Base-by-base conservation (phyloP, 1,140 invertebrate genomes). In the Dinoponera quadriceps region DNA sequence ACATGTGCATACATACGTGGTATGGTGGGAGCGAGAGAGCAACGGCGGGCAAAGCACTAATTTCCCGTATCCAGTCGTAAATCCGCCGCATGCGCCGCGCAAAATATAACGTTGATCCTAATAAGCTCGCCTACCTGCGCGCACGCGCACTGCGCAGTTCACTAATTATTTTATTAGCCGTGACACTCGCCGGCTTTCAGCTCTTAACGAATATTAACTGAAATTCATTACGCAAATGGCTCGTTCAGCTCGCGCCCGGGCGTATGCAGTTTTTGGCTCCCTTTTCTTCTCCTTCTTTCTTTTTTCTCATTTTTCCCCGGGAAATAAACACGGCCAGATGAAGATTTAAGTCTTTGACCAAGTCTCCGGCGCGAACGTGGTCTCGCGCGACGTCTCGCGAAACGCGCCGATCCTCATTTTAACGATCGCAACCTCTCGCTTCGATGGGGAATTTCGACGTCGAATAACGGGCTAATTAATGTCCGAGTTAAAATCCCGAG, bases 161-260 rank as follows among this genome's bases (percentile, higher is more conserved):
- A 44, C 62, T 78, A 78, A 78, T 69, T 69, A 78, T 78, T 78
- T 78, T 69, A 69, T 78, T 78, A 69, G 29, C 27, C 29, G 51
- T 14, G 51, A 57, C n/a, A 33, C 51, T 69, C 14, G 38, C 63
- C 63, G 69, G 29, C 22, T 78, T 55, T 78, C 51, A 78, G 33
- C 51, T 78, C 51, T 57, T 78, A 57, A 78, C 13, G 51, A 20
- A 57, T 69, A 78, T 69, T 78, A 78, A 55, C 63, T 29, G 18
- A 57, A 55, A 69, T 78, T 78, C 68, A 78, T 78, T 78, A 78
- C 48, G 51, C 11, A 57, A 78, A 78, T 69, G 63, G 63, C 22
- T 27, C n/a, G 18, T 3, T 0, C n/a, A 0, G 18, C 57, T 57
- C 63, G 51, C 13, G 16, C 69, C 29, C 38, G 51, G n/a, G 5